Conservation (phyloP, 92 coral and sea anemone species). For the Galaxea fascicularis region DNA sequence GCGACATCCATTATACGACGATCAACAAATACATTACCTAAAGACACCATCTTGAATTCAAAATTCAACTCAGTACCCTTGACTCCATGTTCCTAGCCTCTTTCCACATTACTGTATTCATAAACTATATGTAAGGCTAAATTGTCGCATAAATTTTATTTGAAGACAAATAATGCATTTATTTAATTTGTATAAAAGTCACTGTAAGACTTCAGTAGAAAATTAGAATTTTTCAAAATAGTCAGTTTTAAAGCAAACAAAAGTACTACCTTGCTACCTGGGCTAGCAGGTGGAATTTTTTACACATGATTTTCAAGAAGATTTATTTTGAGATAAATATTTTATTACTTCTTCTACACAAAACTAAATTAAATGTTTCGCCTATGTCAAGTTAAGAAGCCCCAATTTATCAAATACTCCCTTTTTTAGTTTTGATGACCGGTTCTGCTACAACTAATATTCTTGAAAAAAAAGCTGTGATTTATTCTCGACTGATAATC, state of each 20-base stretch:
- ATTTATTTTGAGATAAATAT: neutral
- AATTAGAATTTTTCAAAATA: too few species aligned
- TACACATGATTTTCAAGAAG: neutral
- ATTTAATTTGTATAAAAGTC: too few species aligned
- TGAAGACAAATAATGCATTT: too few species aligned
- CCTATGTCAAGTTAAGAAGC: neutral
- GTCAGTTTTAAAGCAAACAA: neutral
- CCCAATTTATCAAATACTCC: neutral
- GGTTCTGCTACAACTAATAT: neutral
- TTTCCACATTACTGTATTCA: too few species aligned
- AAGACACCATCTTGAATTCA: too few species aligned
- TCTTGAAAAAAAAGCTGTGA: neutral
- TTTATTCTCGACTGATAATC: neutral
- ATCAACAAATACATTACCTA: too few species aligned
- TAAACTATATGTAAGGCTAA: too few species aligned
- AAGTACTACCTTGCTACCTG: neutral
- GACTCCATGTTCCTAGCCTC: too few species aligned
- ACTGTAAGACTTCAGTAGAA: too few species aligned
- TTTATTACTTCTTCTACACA: neutral
- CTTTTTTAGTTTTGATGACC: neutral
- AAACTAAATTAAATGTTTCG: neutral
- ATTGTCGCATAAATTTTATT: too few species aligned
- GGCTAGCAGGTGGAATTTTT: constrained; percentile 3
- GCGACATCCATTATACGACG: too few species aligned
- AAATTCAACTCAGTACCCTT: too few species aligned